phyloP scores from a whole-genome alignment of 2,797 vertebrate genomes.

The Sciaenops ocellatus region DNA sequence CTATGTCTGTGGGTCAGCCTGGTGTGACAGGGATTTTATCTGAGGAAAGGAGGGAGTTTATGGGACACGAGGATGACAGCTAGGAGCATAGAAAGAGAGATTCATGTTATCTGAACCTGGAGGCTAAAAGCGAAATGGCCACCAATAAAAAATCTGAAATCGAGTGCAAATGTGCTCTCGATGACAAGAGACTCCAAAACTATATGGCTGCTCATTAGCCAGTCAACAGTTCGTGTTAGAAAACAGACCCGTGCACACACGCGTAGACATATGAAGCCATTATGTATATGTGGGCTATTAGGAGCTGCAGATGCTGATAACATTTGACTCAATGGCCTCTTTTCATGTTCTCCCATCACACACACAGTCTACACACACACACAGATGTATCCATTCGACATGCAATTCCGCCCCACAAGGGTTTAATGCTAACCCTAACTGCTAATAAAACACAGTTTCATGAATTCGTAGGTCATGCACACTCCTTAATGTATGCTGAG shows the following conservation, averaged over 20 bases:
- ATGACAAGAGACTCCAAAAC: neutral
- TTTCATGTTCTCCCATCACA: neutral
- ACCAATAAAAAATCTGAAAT: conserved; percentile 8
- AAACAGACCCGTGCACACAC: neutral
- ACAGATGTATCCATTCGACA: too few relatives aligned
- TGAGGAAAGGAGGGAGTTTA: neutral
- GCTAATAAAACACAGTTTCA: too few relatives aligned
- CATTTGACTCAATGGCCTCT: conserved; percentile 30
- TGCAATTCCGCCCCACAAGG: too few relatives aligned
- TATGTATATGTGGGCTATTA: conserved; percentile 25
- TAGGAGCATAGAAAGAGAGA: neutral
- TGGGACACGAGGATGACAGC: neutral
- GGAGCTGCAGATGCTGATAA: conserved; percentile 27
- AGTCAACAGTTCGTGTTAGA: neutral
- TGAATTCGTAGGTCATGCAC: too few relatives aligned
- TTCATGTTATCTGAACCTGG: neutral
- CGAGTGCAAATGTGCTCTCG: neutral
- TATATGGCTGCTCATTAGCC: conserved; percentile 16
- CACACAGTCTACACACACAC: neutral
- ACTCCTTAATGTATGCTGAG: too few relatives aligned
- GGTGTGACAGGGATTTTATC: neutral
- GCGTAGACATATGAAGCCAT: neutral
- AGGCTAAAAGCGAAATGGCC: neutral
- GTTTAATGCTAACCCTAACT: too few relatives aligned
- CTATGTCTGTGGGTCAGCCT: neutral